Percentiles rank a stretch among this genome's conserved stretches.
These are phyloP conservation scores for Brachypalpus laphriformis DNA, from an alignment of 2,888 invertebrate species.

Conservation along the genomic window DNA sequence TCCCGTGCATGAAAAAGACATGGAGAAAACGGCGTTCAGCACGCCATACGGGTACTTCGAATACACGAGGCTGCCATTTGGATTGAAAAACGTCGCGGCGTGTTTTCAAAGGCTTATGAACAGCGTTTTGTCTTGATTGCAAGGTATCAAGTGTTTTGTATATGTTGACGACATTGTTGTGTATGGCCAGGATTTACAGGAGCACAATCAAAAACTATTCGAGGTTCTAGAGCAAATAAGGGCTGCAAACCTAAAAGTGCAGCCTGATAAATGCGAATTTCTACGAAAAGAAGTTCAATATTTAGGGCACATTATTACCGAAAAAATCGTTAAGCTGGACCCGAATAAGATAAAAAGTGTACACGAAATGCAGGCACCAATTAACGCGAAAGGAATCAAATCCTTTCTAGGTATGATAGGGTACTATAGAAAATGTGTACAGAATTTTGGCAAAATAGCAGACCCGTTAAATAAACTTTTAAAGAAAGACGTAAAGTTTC, in stretches of 20 bases:
- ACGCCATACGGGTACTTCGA: background rate
- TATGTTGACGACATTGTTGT: background rate
- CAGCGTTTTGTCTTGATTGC: background rate
- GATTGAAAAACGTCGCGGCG: background rate
- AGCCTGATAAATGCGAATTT: background rate
- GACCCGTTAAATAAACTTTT: constrained; percentile 61
- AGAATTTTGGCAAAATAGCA: constrained; percentile 72
- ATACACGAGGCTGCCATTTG: background rate
- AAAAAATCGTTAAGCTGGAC: background rate
- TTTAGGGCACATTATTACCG: background rate
- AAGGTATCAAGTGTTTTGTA: background rate
- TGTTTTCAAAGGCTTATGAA: background rate
- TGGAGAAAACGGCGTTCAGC: background rate
- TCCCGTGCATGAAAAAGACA: background rate
- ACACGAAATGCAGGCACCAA: background rate
- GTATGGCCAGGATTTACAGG: background rate
- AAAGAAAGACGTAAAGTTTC: constrained; percentile 69
- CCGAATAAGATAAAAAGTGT: background rate
- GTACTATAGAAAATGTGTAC: constrained; percentile 73
- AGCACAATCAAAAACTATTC: background rate
- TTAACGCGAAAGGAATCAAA: background rate
- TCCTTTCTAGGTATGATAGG: constrained; percentile 72
- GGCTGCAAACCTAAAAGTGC: background rate
- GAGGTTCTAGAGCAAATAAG: background rate
- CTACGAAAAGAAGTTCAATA: background rate